Conservation (phyloP, 2,113 vertebrate species). For the Datnioides undecimradiatus region DNA sequence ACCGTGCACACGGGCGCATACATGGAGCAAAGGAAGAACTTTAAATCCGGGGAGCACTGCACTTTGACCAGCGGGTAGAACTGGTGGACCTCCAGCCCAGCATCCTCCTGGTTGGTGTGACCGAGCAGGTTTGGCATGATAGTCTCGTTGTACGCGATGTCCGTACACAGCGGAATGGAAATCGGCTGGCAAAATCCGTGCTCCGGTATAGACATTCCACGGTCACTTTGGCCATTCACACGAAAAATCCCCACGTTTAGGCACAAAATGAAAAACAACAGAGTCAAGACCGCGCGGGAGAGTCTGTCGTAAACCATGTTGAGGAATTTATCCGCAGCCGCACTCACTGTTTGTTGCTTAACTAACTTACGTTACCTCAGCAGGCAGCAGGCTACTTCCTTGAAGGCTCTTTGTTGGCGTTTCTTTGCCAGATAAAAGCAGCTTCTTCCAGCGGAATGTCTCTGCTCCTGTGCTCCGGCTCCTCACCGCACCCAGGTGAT, state of each 20-base stretch:
- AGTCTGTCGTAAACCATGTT: constrained; percentile 53
- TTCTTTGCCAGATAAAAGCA: constrained; percentile 11
- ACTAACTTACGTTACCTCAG: constrained; percentile 49
- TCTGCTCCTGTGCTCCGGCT: neutral
- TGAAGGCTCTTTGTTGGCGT: constrained; percentile 58
- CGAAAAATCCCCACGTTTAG: constrained; percentile 65
- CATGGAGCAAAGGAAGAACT: constrained; percentile 94
- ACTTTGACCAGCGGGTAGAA: constrained; percentile 93
- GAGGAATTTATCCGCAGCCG: constrained; percentile 1
- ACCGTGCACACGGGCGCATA: constrained; percentile 93
- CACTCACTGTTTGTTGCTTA: constrained; percentile 40
- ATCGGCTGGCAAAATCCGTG: constrained; percentile 94
- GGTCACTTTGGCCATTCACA: constrained; percentile 83
- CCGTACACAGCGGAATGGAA: constrained; percentile 92
- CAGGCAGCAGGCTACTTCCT: constrained; percentile 63
- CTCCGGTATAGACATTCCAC: constrained; percentile 91
- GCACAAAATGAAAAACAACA: constrained; percentile 56
- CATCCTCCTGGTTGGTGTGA: constrained; percentile 92
- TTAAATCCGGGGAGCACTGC: constrained; percentile 90
- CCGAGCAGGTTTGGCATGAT: constrained; percentile 94
- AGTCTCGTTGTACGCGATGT: constrained; percentile 93
- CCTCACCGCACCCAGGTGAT: neutral
- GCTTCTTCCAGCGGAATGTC: constrained; percentile 11
- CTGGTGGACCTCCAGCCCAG: constrained; percentile 92
- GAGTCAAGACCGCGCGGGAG: constrained; percentile 32